Base-by-base conservation (phyloP, 2,888 invertebrate species). In the Labia minor region DNA sequence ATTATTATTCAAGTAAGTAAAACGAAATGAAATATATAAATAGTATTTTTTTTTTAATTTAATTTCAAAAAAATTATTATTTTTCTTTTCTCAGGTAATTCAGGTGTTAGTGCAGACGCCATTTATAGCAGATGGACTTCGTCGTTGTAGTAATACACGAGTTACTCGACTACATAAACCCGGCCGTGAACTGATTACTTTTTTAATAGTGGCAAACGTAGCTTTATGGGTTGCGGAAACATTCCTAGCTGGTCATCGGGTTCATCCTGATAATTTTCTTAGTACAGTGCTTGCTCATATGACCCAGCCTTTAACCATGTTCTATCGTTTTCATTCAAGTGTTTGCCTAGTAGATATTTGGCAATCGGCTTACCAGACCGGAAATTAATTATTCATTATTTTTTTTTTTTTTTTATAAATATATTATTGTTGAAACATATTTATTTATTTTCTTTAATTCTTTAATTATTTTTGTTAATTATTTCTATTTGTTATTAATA, bases 291-390 rank as follows among this genome's bases (percentile, higher is more conserved):
- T 90, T 3, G 86, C 86, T 19, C 89, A 90, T 74, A 78, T 88
- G 73, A 86, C 86, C 37, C 77, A 88, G 11, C 90, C 90, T 0
- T 77, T 90, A 1, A 88, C 86, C 68, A 86, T 89, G 82, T 89
- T 89, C 77, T 90, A 88, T 73, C 80, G 89, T 68, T 89, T 89
- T 75, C 89, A 89, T 74, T 86, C 88, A 0, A 86, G 88, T n/a
- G 89, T 88, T 0, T 89, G 89, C 73, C 81, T 90, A 63, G 87
- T 86, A 11, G 88, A 89, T 75, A 88, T 90, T 72, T 90, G 89
- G 89, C 85, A 86, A 73, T 85, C 85, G 21, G 88, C 88, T 0
- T 89, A 88, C 72, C 84, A 86, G 73, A 83, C 84, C 1, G 83
- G 82, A 11, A 49, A 49, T 16, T 49, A 16, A 49, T 26, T 26